These are phyloP conservation scores for Ephydatia muelleri DNA, from an alignment of 37 sponge, comb jelly and placozoan genomes.

Conservation along the genomic window DNA sequence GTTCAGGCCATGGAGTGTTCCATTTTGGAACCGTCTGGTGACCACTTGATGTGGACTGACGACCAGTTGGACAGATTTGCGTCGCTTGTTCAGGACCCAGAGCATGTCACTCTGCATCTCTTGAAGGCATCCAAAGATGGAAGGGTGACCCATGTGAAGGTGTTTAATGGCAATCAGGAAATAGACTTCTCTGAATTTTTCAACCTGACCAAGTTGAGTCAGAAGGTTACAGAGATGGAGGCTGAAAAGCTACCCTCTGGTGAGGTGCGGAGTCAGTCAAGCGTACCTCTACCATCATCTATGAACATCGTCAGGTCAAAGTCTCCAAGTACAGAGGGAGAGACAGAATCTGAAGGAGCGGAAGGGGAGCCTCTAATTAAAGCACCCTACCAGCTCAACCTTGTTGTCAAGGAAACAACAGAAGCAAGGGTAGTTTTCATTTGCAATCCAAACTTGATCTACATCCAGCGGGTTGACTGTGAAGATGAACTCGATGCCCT, in stretches of 20 bases:
- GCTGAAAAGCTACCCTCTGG: not conserved
- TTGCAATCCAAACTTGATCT: constrained; percentile 60
- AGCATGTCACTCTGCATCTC: constrained; percentile 38
- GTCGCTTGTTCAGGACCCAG: constrained; percentile 16
- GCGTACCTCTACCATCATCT: not conserved
- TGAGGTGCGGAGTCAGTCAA: not conserved
- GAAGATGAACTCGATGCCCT: constrained; percentile 46
- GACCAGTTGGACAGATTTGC: constrained; percentile 40
- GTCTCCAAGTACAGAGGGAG: constrained; percentile 8
- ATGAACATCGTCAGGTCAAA: not conserved
- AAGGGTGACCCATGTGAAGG: constrained; percentile 9
- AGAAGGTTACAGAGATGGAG: constrained; percentile 13
- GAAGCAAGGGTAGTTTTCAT: constrained; percentile 50
- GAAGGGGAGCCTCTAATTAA: constrained; percentile 58
- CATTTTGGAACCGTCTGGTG: constrained; percentile 4
- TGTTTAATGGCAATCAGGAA: not conserved
- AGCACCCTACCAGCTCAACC: constrained; percentile 65
- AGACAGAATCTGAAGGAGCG: constrained; percentile 9
- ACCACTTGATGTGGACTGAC: constrained; percentile 8
- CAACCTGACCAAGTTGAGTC: constrained; percentile 4
- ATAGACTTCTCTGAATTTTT: constrained; percentile 32
- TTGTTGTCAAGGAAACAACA: constrained; percentile 38
- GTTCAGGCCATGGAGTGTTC: constrained; percentile 80
- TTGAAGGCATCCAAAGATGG: not conserved
- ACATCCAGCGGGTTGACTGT: constrained; percentile 67